phyloP scores from a whole-genome alignment of 2,797 vertebrate genomes.

The Bradypus variegatus region DNA sequence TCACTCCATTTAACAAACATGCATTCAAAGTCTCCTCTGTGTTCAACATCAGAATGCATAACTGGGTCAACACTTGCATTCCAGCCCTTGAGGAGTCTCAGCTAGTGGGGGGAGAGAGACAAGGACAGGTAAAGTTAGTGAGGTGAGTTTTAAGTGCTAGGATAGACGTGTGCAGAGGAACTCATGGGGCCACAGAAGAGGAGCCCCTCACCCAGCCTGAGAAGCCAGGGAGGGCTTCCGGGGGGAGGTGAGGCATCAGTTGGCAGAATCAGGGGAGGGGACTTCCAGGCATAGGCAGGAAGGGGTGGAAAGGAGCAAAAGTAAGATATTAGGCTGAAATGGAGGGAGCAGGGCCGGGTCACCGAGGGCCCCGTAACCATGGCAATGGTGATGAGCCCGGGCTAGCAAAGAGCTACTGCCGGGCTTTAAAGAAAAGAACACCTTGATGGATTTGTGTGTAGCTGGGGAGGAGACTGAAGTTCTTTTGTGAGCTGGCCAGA shows the following conservation, averaged over 20 bases:
- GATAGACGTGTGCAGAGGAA: neutral
- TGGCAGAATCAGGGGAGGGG: neutral
- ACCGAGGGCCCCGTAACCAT: conserved; percentile 34
- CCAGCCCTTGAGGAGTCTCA: neutral
- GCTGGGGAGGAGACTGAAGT: neutral
- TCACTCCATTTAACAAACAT: neutral
- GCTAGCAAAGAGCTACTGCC: neutral
- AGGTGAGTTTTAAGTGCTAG: neutral
- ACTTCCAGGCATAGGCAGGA: accelerated
- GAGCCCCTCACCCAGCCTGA: neutral
- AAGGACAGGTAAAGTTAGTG: neutral
- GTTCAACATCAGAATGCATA: neutral
- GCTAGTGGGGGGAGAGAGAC: neutral
- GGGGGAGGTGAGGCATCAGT: neutral
- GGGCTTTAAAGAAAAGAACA: neutral
- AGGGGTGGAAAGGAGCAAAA: neutral
- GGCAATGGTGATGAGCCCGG: neutral
- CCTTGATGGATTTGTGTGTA: neutral
- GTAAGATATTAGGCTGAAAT: neutral
- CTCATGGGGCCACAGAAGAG: neutral
- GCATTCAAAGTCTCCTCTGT: neutral
- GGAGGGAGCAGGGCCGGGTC: conserved; percentile 23
- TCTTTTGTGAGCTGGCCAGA: neutral
- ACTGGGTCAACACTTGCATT: accelerated
- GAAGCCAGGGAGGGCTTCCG: neutral